phyloP scores from a whole-genome alignment of 2,113 vertebrate species.

The Platichthys flesus region DNA sequence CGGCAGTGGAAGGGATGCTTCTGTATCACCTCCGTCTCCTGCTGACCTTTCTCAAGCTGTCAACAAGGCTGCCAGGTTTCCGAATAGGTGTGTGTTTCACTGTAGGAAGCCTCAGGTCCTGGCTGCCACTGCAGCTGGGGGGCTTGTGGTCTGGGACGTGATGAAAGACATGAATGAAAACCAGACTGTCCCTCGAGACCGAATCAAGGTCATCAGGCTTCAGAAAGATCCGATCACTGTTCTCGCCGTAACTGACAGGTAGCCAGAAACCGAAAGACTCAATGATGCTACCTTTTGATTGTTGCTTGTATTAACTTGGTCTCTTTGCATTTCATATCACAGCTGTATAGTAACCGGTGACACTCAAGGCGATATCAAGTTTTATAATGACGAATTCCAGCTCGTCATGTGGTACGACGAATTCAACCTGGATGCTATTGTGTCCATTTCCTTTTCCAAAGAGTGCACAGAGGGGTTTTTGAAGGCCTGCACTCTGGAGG shows the following conservation, averaged over 20 bases:
- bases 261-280: neutral
- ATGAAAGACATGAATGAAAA: neutral
- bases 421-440: conserved; percentile 82
- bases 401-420: conserved; percentile 81
- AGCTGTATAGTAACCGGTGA: conserved; percentile 91
- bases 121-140: conserved; percentile 81
- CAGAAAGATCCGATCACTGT: conserved; percentile 87
- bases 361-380: conserved; percentile 83
- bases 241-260: conserved; percentile 85
- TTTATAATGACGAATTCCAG: conserved; percentile 84
- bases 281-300: neutral
- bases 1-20: neutral
- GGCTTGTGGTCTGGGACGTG: conserved; percentile 86
- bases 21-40: neutral
- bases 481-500: conserved; percentile 60
- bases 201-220: conserved; percentile 77
- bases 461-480: conserved; percentile 52
- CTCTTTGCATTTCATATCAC: conserved; percentile 38
- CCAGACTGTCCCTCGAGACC: conserved; percentile 33
- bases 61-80: conserved; percentile 75
- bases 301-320: conserved; percentile 3
- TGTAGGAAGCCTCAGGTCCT: conserved; percentile 77
- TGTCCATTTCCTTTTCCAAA: conserved; percentile 88
- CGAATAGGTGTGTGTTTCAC: conserved; percentile 88
- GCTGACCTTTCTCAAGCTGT: conserved; percentile 74